These are phyloP conservation scores for Zophobas atratus DNA, from an alignment of 1,140 invertebrate species.

Conservation along the genomic window DNA sequence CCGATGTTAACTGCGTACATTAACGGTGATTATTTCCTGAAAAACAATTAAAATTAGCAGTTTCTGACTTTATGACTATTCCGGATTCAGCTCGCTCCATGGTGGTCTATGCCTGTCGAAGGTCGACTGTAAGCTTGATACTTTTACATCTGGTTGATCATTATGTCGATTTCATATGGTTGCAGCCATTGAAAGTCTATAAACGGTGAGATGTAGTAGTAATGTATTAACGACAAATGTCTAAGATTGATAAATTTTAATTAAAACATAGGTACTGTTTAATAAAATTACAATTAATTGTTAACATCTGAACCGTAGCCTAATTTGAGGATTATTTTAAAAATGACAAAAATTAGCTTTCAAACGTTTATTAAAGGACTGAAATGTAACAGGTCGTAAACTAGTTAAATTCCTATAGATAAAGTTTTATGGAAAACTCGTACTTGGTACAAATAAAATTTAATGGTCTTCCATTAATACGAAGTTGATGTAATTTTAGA, in stretches of 20 bases:
- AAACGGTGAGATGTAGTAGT: conserved; percentile 33
- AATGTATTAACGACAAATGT: conserved; percentile 17
- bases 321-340: too few species aligned
- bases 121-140: conserved; percentile 35
- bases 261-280: too few species aligned
- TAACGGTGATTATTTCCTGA: conserved; percentile 1
- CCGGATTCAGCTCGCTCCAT: conserved; percentile 20
- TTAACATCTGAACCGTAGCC: too few species aligned
- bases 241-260: background rate
- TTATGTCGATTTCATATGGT: conserved; percentile 32
- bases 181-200: conserved; percentile 28
- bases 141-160: conserved; percentile 27
- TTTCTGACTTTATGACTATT: conserved; percentile 15
- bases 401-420: conserved; percentile 20
- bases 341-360: background rate
- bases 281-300: too few species aligned
- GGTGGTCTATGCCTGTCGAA: conserved; percentile 34
- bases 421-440: conserved; percentile 2
- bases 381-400: conserved; percentile 16
- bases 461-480: conserved; percentile 38
- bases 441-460: conserved; percentile 42
- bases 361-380: conserved; percentile 7
- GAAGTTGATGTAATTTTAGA: conserved; percentile 31
- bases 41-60: conserved; percentile 5
- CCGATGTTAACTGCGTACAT: too few species aligned